These are phyloP conservation scores for Nothobranchius furzeri DNA, from an alignment of 2,113 vertebrate genomes.

Conservation along the genomic window DNA sequence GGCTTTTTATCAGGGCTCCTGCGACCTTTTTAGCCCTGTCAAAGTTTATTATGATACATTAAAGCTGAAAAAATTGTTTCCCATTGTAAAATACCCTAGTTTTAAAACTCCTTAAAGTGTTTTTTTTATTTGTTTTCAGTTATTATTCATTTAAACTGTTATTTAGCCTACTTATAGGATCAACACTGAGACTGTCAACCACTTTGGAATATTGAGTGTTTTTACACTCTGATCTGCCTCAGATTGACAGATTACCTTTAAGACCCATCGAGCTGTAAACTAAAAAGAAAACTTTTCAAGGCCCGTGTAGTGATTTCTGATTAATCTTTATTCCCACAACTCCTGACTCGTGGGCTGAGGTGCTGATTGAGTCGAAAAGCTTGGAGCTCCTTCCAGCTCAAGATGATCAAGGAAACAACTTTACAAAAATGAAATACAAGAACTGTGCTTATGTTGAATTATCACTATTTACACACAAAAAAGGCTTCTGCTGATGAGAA, in stretches of 20 bases:
- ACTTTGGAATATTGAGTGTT: conserved; percentile 16
- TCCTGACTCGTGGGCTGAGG: conserved; percentile 45
- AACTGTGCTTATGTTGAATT: no score
- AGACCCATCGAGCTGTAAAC: conserved; percentile 22
- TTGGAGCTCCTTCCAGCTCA: conserved; percentile 25
- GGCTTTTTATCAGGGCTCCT: no score
- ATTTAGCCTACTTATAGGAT: no score
- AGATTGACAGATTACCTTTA: conserved; percentile 36
- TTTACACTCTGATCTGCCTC: conserved; percentile 16
- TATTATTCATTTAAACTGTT: no score
- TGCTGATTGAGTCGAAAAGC: conserved; percentile 20
- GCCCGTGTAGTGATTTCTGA: conserved; percentile 44
- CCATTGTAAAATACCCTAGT: no score
- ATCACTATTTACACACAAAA: no score
- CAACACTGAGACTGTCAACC: no score
- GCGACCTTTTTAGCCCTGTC: no score
- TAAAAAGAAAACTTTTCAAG: conserved; percentile 38
- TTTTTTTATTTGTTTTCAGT: no score
- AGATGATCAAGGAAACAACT: conserved; percentile 39
- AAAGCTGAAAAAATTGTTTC: no score
- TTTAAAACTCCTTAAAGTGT: no score
- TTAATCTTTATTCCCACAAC: conserved; percentile 38
- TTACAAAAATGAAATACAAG: conserved; percentile 22
- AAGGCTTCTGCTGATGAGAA: background rate
- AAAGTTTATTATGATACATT: no score